Percentiles rank a stretch among this genome's conserved stretches.
These are phyloP conservation scores for Rhynchophorus ferrugineus DNA, from an alignment of 1,140 invertebrate species.

Conservation along the genomic window DNA sequence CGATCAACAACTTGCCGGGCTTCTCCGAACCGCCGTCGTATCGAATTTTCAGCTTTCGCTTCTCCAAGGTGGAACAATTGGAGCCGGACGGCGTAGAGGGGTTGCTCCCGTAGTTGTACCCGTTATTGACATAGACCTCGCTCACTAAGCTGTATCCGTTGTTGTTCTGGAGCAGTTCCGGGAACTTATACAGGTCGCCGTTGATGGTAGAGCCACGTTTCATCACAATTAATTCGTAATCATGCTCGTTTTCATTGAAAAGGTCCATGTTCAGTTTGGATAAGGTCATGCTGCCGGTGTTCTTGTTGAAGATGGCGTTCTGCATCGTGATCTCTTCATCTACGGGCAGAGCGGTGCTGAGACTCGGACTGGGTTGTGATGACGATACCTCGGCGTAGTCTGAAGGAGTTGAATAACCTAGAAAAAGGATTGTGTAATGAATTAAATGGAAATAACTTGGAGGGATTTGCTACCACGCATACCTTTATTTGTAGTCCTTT, in stretches of 20 bases:
- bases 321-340: conserved; percentile 71
- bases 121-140: conserved; percentile 71
- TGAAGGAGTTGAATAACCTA: conserved; percentile 50
- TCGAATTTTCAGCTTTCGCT: conserved; percentile 47
- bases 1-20: conserved; percentile 67
- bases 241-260: conserved; percentile 36
- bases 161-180: conserved; percentile 43
- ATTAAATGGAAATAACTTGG: neutral
- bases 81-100: conserved; percentile 53
- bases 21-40: conserved; percentile 51
- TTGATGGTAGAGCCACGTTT: conserved; percentile 44
- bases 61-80: conserved; percentile 52
- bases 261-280: conserved; percentile 44
- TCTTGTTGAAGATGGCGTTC: conserved; percentile 57
- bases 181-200: conserved; percentile 42
- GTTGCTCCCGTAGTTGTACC: conserved; percentile 57
- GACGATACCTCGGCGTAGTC: conserved; percentile 56
- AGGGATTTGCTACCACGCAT: conserved; percentile 15
- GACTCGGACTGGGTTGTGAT: conserved; percentile 59
- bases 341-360: conserved; percentile 61
- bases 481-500: conserved; percentile 44
- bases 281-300: conserved; percentile 52
- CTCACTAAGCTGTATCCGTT: conserved; percentile 62
- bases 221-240: conserved; percentile 44
- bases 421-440: no score